Evolutionary conservation across 2,888 invertebrate genomes (phyloP), one percentile per base, ranked within the genome.

Genomic region (Mactromeris polynyma): DNA sequence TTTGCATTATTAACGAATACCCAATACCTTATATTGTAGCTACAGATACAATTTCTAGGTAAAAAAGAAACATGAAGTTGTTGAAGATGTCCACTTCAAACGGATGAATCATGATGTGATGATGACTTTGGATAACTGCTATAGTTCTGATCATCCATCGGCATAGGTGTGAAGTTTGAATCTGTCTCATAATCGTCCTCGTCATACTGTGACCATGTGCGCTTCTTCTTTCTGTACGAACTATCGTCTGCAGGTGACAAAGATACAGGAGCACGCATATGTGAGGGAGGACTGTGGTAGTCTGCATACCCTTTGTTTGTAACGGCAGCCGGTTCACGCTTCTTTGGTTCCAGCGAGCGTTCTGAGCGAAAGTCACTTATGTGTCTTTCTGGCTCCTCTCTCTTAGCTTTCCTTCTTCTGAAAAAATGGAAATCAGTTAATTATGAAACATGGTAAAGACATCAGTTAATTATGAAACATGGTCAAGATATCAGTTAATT

Each of bases 161-260:
- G 3, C 11, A 73, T 19, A 36, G 73, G 73, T 4, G 73, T 73
- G 73, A 73, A 73, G 6, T 73, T 33, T 1, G 73, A 73, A 36
- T 33, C 33, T 33, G 58, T 26, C 2, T 73, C 73, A 17, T 73
- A 33, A 36, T 73, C 31, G 26, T 73, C 73, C 31, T 69, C 69
- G 26, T 73, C 73, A 33, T 73, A 19, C 36, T 73, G 73, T 33
- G 73, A 73, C 73, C 73, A 73, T 33, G 73, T 36, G 19, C 73
- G 73, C 73, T 73, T 73, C 73, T 73, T 73, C 36, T 11, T 73
- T 19, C 36, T 36, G 14, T 73, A 73, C 33, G 73, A 73, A 1
- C 17, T 33, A 19, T 73, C 73, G 2, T 73, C 73, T 14, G n/a
- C n/a, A 26, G 73, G 73, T 31, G 73, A 19, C 36, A 73, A 26